phyloP scores from a whole-genome alignment of 1,140 invertebrate genomes.

The Neotoxoptera formosana region DNA sequence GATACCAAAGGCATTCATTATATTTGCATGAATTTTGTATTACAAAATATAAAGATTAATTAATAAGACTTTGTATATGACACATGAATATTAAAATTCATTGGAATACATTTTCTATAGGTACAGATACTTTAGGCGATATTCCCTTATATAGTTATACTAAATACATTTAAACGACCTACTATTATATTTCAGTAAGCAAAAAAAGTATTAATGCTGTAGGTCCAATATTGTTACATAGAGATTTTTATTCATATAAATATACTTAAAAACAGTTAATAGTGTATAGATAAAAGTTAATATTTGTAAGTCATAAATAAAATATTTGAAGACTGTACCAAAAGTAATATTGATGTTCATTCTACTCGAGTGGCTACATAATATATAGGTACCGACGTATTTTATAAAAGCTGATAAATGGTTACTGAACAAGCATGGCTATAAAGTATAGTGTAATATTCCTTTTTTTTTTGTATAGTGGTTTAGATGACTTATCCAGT shows the following conservation, averaged over 20 bases:
- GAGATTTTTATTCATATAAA: too few relatives aligned
- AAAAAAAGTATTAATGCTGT: too few relatives aligned
- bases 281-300: too few relatives aligned
- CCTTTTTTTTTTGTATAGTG: conserved; percentile 68
- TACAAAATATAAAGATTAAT: background rate
- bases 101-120: background rate
- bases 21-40: too few relatives aligned
- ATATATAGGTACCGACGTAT: background rate
- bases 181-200: too few relatives aligned
- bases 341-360: background rate
- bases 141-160: too few relatives aligned
- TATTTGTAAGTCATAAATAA: too few relatives aligned
- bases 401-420: background rate
- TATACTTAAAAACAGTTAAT: too few relatives aligned
- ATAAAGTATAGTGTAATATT: background rate
- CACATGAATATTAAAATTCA: background rate
- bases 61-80: background rate
- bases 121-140: background rate
- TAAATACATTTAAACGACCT: too few relatives aligned
- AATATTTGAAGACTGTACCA: background rate
- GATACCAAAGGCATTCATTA: too few relatives aligned
- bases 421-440: background rate
- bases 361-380: background rate
- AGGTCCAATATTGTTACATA: too few relatives aligned
- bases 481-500: conserved; percentile 79